Evolutionary conservation across 1,140 invertebrate genomes (phyloP), one percentile per base, ranked within the genome.

Genomic region (Nephotettix cincticeps): DNA sequence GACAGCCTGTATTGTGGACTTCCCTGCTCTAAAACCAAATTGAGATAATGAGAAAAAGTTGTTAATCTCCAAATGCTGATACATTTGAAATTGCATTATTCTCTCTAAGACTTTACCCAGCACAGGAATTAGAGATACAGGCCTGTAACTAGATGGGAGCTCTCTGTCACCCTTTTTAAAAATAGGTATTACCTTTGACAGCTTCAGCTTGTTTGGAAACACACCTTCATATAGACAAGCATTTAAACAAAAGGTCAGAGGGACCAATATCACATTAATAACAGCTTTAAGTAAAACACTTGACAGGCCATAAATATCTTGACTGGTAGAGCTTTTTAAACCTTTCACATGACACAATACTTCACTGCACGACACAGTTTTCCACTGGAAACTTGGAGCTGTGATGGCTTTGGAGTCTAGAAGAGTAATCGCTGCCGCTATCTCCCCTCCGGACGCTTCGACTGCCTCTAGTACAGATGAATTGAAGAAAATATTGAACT

Each of bases 231-330:
- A 43, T 11, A 43, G 40, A 43, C 40, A 11, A n/a, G 9, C n/a
- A n/a, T 43, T 43, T 11, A 43, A 43, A n/a, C 40, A 43, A n/a
- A 43, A 43, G 40, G 40, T 43, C n/a, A 43, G n/a, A 9, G 40
- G n/a, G 9, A 43, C 40, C 40, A 43, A 43, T 11, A 54, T 54
- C 4, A 54, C 11, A 54, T 54, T 54, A 11, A 54, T 21, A 54
- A 54, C 23, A 21, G 21, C 11, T 21, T 54, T 54, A 21, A 54
- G 47, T 4, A 54, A 54, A 19, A 54, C 47, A 54, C 47, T 54
- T 6, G 47, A 54, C 19, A 54, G 47, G 47, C 47, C 47, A 54
- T 54, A 54, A 6, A 54, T 54, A 54, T 54, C 47, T 54, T 54
- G 47, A 21, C 47, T 54, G 11, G 13, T 54, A n/a, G 19, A 54